These are phyloP conservation scores for Dromas ardeola DNA, from an alignment of 2,113 vertebrate species.

Conservation along the genomic window DNA sequence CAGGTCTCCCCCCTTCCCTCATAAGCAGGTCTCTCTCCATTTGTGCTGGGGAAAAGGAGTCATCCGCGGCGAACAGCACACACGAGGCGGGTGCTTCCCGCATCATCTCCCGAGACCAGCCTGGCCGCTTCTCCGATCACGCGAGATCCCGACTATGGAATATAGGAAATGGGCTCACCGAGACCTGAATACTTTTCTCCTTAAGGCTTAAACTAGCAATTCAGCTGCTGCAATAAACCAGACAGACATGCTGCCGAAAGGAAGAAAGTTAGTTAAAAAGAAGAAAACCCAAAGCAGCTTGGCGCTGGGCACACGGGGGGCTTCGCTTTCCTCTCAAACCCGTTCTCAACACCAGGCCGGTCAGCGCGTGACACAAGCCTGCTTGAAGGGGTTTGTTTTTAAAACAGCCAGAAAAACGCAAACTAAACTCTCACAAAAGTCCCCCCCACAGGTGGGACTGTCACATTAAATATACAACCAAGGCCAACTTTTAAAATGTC, in stretches of 20 bases:
- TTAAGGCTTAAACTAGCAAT: conserved; percentile 41
- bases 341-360: neutral
- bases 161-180: neutral
- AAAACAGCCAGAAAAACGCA: conserved; percentile 34
- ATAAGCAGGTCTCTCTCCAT: neutral
- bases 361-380: neutral
- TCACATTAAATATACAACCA: conserved; percentile 7
- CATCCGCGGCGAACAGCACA: neutral
- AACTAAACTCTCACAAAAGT: neutral
- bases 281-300: neutral
- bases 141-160: neutral
- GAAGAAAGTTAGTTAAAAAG: neutral
- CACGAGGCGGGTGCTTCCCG: fast-evolving
- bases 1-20: neutral
- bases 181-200: neutral
- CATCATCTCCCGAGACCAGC: neutral
- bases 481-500: conserved; percentile 45
- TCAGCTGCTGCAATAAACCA: conserved; percentile 21
- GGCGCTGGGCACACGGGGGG: fast-evolving
- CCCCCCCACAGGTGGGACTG: neutral
- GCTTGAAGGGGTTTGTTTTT: neutral
- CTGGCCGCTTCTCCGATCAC: neutral
- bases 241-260: neutral
- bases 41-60: neutral
- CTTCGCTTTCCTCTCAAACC: neutral